A percentile compares a stretch with the other conserved stretches of the same genome.
phyloP scores from a whole-genome alignment of 2,888 invertebrate species.

The Erebia aethiops region DNA sequence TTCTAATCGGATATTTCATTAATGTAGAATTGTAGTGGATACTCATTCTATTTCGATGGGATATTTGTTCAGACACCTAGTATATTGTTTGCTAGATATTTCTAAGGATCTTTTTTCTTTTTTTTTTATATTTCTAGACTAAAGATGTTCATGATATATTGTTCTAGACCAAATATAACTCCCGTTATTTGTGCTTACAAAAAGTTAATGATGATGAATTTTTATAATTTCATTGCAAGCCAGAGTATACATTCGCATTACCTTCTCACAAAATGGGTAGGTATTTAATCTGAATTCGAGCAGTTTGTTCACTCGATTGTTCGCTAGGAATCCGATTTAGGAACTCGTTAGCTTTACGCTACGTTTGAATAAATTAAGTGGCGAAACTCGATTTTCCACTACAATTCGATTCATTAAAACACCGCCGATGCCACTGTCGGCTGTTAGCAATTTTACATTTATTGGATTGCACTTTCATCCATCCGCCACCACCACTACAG shows the following conservation, averaged over 20 bases:
- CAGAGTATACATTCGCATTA: conserved; percentile 13
- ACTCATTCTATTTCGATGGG: no score
- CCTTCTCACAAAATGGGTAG: not conserved
- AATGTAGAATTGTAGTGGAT: no score
- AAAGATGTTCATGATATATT: no score
- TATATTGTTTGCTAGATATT: no score
- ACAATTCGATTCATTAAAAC: conserved; percentile 41
- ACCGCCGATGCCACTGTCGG: conserved; percentile 28
- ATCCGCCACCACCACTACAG: no score
- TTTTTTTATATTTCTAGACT: no score
- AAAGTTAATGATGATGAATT: no score
- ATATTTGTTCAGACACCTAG: no score
- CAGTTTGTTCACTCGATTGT: conserved; percentile 32
- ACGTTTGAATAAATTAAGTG: conserved; percentile 34
- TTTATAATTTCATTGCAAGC: not conserved
- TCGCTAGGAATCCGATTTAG: conserved; percentile 40
- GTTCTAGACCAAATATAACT: no score
- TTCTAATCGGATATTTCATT: no score
- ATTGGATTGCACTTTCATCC: not conserved
- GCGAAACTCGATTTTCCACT: conserved; percentile 34
- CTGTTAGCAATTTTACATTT: conserved; percentile 15
- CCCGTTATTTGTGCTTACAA: no score
- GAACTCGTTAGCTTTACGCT: conserved; percentile 39
- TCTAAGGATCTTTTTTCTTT: no score
- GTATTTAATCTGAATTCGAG: conserved; percentile 28